Percentiles rank a stretch among this genome's conserved stretches.
phyloP scores from a whole-genome alignment of 2,113 vertebrate genomes.

The Lota lota region DNA sequence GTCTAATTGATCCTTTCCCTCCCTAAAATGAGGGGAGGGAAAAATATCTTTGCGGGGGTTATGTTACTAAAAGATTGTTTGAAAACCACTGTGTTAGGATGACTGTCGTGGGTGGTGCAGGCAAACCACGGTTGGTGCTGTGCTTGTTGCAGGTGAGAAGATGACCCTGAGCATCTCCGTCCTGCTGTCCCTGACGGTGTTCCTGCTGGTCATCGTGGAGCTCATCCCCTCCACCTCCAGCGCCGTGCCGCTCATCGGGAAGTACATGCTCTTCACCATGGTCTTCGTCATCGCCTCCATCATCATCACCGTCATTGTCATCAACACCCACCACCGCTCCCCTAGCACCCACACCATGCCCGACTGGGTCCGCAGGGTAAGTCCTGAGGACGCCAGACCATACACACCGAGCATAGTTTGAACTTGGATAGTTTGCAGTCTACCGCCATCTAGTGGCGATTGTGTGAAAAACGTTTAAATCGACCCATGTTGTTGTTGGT shows the following conservation, averaged over 20 bases:
- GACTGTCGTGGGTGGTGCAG: too few species aligned
- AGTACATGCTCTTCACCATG: conserved; percentile 99
- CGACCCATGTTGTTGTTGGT: not conserved
- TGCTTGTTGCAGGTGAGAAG: conserved; percentile 70
- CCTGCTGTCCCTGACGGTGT: conserved; percentile 93
- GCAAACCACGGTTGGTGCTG: too few species aligned
- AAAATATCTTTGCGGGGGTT: too few species aligned
- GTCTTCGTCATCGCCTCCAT: conserved; percentile 95
- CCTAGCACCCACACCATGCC: conserved; percentile 97
- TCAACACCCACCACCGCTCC: conserved; percentile 96
- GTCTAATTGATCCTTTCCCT: too few species aligned
- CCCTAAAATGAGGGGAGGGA: too few species aligned
- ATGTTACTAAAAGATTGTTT: too few species aligned
- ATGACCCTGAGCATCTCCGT: conserved; percentile 90
- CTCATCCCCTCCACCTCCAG: conserved; percentile 97
- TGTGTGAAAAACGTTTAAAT: too few species aligned
- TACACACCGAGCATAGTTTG: too few species aligned
- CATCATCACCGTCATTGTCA: conserved; percentile 96
- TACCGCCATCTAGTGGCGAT: conserved; percentile 54
- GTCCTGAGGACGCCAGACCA: not conserved
- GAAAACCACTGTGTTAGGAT: too few species aligned
- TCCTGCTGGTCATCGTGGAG: conserved; percentile 97
- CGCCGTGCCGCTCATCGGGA: conserved; percentile 93
- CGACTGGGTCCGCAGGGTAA: conserved; percentile 90
- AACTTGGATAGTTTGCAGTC: not conserved